Conservation (phyloP, 2,113 vertebrate species). For the Leuciscus idus region DNA sequence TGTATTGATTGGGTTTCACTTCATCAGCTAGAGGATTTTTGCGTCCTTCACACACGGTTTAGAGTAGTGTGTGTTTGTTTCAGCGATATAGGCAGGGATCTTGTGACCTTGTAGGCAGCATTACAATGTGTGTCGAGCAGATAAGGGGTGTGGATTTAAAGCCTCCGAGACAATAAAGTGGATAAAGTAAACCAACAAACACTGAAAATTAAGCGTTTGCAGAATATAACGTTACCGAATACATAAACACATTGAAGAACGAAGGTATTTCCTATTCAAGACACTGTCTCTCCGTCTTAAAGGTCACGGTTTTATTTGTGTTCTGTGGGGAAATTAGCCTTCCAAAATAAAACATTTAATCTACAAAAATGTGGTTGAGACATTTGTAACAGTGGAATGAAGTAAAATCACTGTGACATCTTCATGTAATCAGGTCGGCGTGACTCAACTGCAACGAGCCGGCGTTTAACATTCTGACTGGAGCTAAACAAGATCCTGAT, state of each 20-base stretch:
- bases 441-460: conserved; percentile 25
- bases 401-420: conserved; percentile 42
- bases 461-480: conserved; percentile 49
- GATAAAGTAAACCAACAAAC: conserved; percentile 27
- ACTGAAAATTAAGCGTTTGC: background rate
- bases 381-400: conserved; percentile 25
- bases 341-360: conserved; percentile 54
- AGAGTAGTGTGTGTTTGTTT: background rate
- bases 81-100: background rate
- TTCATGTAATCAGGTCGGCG: conserved; percentile 38
- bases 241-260: background rate
- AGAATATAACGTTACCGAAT: background rate
- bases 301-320: conserved; percentile 53
- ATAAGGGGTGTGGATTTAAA: conserved; percentile 28
- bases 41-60: background rate
- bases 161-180: background rate
- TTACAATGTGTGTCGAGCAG: conserved; percentile 37
- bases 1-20: conserved; percentile 43
- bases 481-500: conserved; percentile 40
- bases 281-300: conserved; percentile 33
- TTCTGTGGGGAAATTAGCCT: conserved; percentile 57
- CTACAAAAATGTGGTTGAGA: conserved; percentile 41
- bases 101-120: conserved; percentile 23
- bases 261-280: conserved; percentile 37
- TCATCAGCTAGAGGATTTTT: conserved; percentile 27